These are phyloP conservation scores for Diorhabda carinulata DNA, from an alignment of 1,140 invertebrate species.

Conservation along the genomic window DNA sequence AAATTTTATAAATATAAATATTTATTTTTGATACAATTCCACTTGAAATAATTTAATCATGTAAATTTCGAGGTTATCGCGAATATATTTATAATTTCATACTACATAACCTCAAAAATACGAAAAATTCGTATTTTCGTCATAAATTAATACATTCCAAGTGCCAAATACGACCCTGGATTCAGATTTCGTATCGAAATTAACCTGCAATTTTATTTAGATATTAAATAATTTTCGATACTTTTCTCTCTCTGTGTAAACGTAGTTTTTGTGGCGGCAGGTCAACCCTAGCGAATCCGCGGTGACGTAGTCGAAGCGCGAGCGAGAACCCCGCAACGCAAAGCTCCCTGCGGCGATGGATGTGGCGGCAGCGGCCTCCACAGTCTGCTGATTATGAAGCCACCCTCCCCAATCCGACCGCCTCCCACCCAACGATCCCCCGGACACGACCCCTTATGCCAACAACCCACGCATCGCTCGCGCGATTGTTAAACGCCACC, in stretches of 20 bases:
- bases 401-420: constrained; percentile 23
- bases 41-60: neutral
- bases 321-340: constrained; percentile 25
- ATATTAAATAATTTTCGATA: neutral
- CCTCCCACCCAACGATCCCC: neutral
- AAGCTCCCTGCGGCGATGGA: neutral
- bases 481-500: constrained; percentile 34
- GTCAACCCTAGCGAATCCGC: constrained; percentile 40
- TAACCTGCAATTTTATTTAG: neutral
- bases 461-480: constrained; percentile 22
- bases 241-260: constrained; percentile 19
- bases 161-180: neutral
- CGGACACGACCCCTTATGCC: constrained; percentile 17
- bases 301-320: constrained; percentile 40
- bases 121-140: neutral
- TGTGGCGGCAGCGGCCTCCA: constrained; percentile 29
- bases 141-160: neutral
- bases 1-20: constrained; percentile 1
- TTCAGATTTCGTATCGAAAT: neutral
- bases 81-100: neutral
- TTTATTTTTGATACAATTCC: neutral
- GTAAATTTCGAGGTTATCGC: neutral
- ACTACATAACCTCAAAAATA: neutral
- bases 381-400: constrained; percentile 43
- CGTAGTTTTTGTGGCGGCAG: constrained; percentile 39